A percentile compares a stretch with the other conserved stretches of the same genome.
Evolutionary conservation across 2,113 vertebrate species (phyloP).

Genomic region (Oreotragus oreotragus): DNA sequence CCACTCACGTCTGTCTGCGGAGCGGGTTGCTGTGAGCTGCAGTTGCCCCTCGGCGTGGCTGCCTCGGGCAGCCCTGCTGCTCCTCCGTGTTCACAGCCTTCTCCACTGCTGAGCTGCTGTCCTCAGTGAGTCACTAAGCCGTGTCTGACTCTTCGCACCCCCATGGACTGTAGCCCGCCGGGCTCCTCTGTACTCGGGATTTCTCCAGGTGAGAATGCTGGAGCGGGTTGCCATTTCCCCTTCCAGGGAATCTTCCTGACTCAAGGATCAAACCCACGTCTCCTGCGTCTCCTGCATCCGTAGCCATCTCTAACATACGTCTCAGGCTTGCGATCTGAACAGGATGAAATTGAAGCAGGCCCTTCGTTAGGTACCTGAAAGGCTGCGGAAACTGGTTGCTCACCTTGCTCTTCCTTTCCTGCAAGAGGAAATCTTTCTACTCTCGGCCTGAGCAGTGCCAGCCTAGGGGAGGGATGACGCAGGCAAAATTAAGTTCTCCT

Average conservation of each 20-base stretch:
- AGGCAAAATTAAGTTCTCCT: neutral
- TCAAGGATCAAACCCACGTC: neutral
- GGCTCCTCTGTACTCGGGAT: neutral
- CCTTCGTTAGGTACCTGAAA: neutral
- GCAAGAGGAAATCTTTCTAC: neutral
- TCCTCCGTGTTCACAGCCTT: neutral
- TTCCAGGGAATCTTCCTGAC: neutral
- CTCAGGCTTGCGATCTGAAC: neutral
- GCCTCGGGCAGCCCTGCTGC: neutral
- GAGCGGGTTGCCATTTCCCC: neutral
- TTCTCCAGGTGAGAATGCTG: neutral
- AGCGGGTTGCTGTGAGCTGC: neutral
- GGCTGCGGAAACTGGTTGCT: neutral
- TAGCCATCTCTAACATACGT: neutral
- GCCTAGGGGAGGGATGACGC: fast-evolving
- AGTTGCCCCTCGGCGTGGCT: fast-evolving
- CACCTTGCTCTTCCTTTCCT: neutral
- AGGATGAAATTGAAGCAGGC: neutral
- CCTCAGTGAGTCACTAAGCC: neutral
- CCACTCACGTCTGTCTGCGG: neutral
- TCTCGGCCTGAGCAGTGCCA: neutral
- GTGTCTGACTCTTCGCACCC: neutral
- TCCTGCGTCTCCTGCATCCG: neutral
- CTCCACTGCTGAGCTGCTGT: neutral
- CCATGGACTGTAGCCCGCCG: fast-evolving